A percentile compares a stretch with the other conserved stretches of the same genome.
phyloP scores from a whole-genome alignment of 1,140 invertebrate genomes.

The Triops longicaudatus region DNA sequence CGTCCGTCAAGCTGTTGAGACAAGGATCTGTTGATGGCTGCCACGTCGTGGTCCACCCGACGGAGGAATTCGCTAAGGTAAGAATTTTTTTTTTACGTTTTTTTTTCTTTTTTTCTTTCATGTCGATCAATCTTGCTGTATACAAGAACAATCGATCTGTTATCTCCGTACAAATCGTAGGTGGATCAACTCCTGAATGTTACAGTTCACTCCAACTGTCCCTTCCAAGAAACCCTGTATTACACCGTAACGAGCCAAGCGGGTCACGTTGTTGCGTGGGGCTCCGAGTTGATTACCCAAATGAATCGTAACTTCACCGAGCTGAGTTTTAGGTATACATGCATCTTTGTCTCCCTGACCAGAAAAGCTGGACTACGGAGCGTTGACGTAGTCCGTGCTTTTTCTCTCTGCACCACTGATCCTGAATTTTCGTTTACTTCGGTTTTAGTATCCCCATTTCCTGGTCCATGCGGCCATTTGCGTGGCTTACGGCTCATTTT shows the following conservation, averaged over 20 bases:
- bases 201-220: neutral
- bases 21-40: slow-evolving; percentile 1
- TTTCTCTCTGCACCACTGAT: neutral
- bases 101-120: neutral
- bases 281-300: neutral
- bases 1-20: neutral
- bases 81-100: neutral
- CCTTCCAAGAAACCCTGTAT: neutral
- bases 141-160: neutral
- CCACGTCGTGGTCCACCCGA: neutral
- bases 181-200: neutral
- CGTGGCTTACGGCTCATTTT: slow-evolving; percentile 1
- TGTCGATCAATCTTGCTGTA: neutral
- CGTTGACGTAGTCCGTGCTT: neutral
- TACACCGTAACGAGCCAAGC: neutral
- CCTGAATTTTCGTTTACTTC: neutral
- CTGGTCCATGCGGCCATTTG: neutral
- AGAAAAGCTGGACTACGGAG: neutral
- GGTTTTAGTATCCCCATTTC: slow-evolving; percentile 1
- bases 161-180: neutral
- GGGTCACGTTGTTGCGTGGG: slow-evolving; percentile 2
- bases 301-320: neutral
- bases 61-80: neutral
- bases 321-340: neutral
- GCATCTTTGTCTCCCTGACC: neutral